A percentile compares a stretch with the other conserved stretches of the same genome.
These are phyloP conservation scores for Crax fasciolata DNA, from an alignment of 2,797 vertebrate genomes.

Conservation along the genomic window DNA sequence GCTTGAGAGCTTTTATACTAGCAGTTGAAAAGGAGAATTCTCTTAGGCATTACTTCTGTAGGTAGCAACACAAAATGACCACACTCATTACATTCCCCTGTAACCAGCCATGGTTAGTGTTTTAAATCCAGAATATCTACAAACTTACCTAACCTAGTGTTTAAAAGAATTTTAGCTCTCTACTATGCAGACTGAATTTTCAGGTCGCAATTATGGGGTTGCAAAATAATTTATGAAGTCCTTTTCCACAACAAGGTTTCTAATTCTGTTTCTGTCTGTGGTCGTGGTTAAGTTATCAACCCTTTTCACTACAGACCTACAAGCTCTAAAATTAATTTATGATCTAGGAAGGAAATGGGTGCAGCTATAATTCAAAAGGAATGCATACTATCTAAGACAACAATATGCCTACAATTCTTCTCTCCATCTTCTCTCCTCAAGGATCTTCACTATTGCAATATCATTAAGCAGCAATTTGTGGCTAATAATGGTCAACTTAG, in stretches of 20 bases:
- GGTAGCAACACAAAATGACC: background rate
- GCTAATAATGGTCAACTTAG: background rate
- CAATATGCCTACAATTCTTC: background rate
- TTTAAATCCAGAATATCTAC: background rate
- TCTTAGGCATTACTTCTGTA: background rate
- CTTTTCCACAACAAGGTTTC: background rate
- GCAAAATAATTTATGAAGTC: background rate
- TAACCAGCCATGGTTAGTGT: background rate
- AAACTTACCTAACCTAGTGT: background rate
- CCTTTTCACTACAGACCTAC: background rate
- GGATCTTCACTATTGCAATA: accelerated
- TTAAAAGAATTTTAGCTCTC: background rate
- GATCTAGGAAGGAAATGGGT: background rate
- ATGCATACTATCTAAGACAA: background rate
- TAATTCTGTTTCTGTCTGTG: background rate
- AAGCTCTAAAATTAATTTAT: background rate
- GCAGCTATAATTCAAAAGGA: background rate
- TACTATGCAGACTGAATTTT: background rate
- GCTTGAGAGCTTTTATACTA: background rate
- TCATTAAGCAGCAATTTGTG: background rate
- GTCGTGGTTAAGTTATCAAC: background rate
- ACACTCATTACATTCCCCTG: background rate
- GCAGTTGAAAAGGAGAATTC: background rate
- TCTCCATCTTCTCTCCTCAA: background rate
- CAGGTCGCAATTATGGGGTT: background rate